A percentile compares a stretch with the other conserved stretches of the same genome.
Evolutionary conservation across 2,888 invertebrate genomes (phyloP).

Genomic region (Sinohyriopsis cumingii): DNA sequence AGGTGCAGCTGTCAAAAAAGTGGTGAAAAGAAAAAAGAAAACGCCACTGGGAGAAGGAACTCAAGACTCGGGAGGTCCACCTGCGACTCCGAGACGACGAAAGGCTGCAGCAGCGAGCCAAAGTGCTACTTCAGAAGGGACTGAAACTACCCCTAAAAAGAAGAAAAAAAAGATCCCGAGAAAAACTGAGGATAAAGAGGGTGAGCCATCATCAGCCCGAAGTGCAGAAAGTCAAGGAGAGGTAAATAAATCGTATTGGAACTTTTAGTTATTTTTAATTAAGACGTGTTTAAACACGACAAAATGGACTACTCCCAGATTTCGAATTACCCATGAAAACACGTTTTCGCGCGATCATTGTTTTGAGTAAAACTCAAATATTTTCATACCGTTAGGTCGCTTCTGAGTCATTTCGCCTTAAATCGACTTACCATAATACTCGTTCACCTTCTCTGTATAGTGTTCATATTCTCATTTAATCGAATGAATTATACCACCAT

Average conservation of each 20-base stretch:
- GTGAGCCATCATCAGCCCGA: constrained; percentile 43
- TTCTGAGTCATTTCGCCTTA: too few relatives aligned
- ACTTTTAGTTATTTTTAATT: not conserved
- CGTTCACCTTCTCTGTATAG: too few relatives aligned
- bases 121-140: constrained; percentile 26
- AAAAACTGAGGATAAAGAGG: constrained; percentile 33
- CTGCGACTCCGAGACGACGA: constrained; percentile 40
- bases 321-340: too few relatives aligned
- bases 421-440: too few relatives aligned
- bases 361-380: too few relatives aligned
- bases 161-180: constrained; percentile 44
- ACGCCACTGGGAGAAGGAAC: constrained; percentile 37
- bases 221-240: constrained; percentile 45
- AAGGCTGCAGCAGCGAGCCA: constrained; percentile 28
- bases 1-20: constrained; percentile 36
- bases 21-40: constrained; percentile 54
- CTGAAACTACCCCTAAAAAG: constrained; percentile 34
- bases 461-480: too few relatives aligned
- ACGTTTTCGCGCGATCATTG: too few relatives aligned
- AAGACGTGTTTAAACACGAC: not conserved
- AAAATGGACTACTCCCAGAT: not conserved
- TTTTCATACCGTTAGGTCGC: too few relatives aligned
- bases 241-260: constrained; percentile 11
- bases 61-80: constrained; percentile 27
- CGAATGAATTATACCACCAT: too few relatives aligned